Conservation (phyloP, 2,888 invertebrate species). For the Prosopocoilus inquinatus region DNA sequence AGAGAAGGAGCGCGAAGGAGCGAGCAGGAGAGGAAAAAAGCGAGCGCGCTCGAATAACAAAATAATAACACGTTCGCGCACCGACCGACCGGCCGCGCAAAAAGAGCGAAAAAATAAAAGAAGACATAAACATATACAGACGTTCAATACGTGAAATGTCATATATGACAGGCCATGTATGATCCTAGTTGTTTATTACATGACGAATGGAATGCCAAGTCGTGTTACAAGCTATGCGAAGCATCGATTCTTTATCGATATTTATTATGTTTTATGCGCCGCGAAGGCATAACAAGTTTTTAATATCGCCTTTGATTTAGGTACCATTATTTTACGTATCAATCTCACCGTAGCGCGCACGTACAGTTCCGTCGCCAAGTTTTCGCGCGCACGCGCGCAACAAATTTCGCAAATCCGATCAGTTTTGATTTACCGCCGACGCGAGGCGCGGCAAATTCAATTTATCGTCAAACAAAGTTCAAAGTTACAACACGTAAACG, state of each 20-base stretch:
- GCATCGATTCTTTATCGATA: constrained; percentile 44
- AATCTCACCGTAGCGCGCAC: constrained; percentile 1
- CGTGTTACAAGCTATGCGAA: constrained; percentile 46
- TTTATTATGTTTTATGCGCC: constrained; percentile 22
- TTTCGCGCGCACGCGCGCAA: too few relatives aligned
- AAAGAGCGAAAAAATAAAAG: constrained; percentile 7
- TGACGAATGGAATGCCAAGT: constrained; percentile 20
- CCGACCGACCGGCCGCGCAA: background rate
- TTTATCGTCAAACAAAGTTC: too few relatives aligned
- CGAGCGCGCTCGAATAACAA: background rate
- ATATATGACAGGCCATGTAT: constrained; percentile 39
- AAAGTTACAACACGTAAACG: too few relatives aligned
- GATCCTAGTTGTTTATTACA: constrained; percentile 31
- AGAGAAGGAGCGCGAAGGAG: too few relatives aligned
- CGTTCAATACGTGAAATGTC: constrained; percentile 25
- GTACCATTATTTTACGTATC: constrained; percentile 12
- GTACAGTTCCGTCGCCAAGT: too few relatives aligned
- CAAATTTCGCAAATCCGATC: too few relatives aligned
- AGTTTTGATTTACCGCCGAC: too few relatives aligned
- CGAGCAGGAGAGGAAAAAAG: too few relatives aligned
- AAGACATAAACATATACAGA: constrained; percentile 8
- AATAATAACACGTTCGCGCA: constrained; percentile 9
- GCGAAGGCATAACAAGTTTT: constrained; percentile 12
- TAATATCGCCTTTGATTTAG: constrained; percentile 19
- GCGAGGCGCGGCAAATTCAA: too few relatives aligned